Percentiles rank a stretch among this genome's conserved stretches.
Evolutionary conservation across 2,113 vertebrate species (phyloP).

Genomic region (Mormoops blainvillei): DNA sequence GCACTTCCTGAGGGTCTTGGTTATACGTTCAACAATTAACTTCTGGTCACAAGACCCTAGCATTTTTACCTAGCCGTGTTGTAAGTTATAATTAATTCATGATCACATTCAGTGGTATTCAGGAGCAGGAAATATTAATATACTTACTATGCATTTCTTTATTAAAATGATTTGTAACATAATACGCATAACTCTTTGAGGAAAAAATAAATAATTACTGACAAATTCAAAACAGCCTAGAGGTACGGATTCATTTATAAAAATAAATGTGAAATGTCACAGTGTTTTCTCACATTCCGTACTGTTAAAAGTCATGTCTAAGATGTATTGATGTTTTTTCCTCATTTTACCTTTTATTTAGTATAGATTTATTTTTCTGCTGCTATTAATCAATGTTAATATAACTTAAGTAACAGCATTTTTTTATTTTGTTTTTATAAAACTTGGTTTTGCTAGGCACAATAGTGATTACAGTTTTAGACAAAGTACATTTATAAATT

Average conservation of each 20-base stretch:
- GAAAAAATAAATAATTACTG: background rate
- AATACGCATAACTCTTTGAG: background rate
- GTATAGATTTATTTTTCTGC: conserved; percentile 1
- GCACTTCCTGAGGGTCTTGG: background rate
- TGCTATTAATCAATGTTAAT: conserved; percentile 2
- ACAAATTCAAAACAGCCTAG: background rate
- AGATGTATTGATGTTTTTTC: background rate
- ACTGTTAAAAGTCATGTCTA: background rate
- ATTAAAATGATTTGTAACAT: background rate
- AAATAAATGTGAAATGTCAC: background rate
- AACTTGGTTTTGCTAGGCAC: background rate
- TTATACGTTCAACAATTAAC: background rate
- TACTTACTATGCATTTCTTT: background rate
- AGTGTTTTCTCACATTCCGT: background rate
- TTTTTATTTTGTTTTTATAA: conserved; percentile 44
- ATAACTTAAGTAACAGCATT: background rate
- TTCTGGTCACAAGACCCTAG: background rate
- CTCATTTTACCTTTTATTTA: conserved; percentile 34
- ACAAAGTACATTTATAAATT: conserved; percentile 4
- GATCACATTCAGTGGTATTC: background rate
- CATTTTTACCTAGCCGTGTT: background rate
- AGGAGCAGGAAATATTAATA: background rate
- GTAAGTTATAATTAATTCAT: background rate
- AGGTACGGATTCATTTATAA: conserved; percentile 12
- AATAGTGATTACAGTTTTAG: background rate